phyloP scores from a whole-genome alignment of 35 echinoderm and acorn worm genomes.

The Acanthaster planci region DNA sequence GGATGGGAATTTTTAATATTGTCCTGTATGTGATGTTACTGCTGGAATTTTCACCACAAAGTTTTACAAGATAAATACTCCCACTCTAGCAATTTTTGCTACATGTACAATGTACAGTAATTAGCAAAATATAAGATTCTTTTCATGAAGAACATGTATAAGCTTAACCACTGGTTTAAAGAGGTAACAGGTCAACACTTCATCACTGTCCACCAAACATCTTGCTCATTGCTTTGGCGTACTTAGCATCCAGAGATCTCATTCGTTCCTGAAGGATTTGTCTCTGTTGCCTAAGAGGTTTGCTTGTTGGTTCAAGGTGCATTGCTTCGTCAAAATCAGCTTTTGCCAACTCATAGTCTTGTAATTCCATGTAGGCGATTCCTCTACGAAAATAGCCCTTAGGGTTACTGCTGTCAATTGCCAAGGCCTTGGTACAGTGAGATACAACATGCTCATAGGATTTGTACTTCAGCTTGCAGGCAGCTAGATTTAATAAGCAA shows the following conservation, averaged over 20 bases:
- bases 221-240: slow-evolving; percentile 85
- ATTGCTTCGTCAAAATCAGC: slow-evolving; percentile 71
- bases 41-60: no score
- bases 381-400: slow-evolving; percentile 85
- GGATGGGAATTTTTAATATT: no score
- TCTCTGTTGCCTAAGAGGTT: slow-evolving; percentile 51
- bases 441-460: slow-evolving; percentile 66
- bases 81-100: no score
- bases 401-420: slow-evolving; percentile 50
- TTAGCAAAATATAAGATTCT: no score
- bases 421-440: slow-evolving; percentile 70
- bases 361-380: slow-evolving; percentile 64
- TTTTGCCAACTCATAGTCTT: slow-evolving; percentile 84
- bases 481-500: slow-evolving; percentile 78
- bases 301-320: slow-evolving; percentile 67
- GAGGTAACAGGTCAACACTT: neutral
- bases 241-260: slow-evolving; percentile 54
- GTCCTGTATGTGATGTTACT: no score
- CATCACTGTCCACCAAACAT: slow-evolving; percentile 76
- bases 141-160: no score
- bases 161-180: no score
- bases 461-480: slow-evolving; percentile 75
- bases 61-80: no score
- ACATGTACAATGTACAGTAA: no score
- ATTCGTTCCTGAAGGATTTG: slow-evolving; percentile 49